Evolutionary conservation across 92 coral and sea anemone species (phyloP), one percentile per base, ranked within the genome.

Genomic region (Actinostola sp.): DNA sequence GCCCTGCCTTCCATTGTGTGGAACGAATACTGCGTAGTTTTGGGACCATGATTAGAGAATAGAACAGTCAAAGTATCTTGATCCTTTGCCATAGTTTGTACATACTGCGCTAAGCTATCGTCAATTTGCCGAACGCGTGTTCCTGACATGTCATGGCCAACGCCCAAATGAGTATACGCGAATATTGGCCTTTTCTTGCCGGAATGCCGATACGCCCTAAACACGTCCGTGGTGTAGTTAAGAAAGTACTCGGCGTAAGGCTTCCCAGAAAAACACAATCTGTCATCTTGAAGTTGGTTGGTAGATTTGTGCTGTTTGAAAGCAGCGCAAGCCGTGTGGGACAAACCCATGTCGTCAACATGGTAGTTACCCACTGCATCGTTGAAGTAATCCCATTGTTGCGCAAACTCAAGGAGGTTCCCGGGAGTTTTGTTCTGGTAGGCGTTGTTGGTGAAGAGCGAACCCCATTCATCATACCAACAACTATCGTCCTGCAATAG

Each of bases 391-490:
- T 64, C 59, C 92, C 92, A 93, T 23, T 82, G 64, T 32, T 49
- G 60, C 53, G 72, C 59, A 42, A 90, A 90, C 29, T 93, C 89
- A 16, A 78, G 62, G 1, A 43, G 36, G 10, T 70, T 79, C 0
- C 28, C 34, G 12, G 97, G 97, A 1, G 78, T 69, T 24, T 69
- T 76, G 48, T 82, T 92, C 26, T 82, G 90, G 53, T 82, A 82
- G 11, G 80, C 80, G 62, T 91, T 84, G 77, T 90, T 90, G 3
- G 89, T 83, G 48, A 93, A 82, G 23, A 93, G 38, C 2, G 93
- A 87, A 2, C 98, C 98, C 97, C 96, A 88, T 3, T 82, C 79
- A 44, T 90, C 98, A 48, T 84, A 93, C 98, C 98, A 93, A 21
- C 98, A 93, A 19, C 92, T 91, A 63, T 93, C 98, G 24, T 93